Evolutionary conservation across 2,888 invertebrate genomes (phyloP).

Genomic region (Ophion ellenae): DNA sequence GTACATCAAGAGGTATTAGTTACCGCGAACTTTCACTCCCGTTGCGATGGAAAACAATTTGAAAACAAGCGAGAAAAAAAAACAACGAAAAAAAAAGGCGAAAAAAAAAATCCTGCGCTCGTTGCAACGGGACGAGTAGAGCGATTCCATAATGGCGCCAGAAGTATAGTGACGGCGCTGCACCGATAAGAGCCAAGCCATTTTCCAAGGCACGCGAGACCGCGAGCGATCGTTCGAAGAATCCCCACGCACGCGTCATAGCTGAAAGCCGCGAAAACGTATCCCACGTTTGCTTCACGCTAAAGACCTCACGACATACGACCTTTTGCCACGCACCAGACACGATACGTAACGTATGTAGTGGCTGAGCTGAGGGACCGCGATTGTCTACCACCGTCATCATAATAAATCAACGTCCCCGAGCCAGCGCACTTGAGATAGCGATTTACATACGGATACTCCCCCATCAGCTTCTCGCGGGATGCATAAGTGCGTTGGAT

Average conservation of each 20-base stretch:
- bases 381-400: conserved; percentile 58
- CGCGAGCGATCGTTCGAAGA: conserved; percentile 42
- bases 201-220: conserved; percentile 32
- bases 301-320: background rate
- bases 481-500: conserved; percentile 13
- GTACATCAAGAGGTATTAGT: conserved; percentile 34
- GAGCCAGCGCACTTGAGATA: conserved; percentile 47
- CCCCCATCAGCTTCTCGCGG: conserved; percentile 24
- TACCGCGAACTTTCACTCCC: conserved; percentile 61
- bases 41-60: background rate
- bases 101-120: conserved; percentile 33
- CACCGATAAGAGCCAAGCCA: conserved; percentile 50
- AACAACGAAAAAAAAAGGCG: background rate
- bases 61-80: background rate
- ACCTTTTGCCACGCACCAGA: conserved; percentile 15
- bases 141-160: conserved; percentile 29
- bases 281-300: background rate
- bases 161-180: conserved; percentile 10
- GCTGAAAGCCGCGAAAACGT: background rate
- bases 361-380: conserved; percentile 28
- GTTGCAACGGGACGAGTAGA: conserved; percentile 33
- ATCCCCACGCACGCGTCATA: conserved; percentile 19
- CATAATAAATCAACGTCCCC: conserved; percentile 68
- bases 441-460: conserved; percentile 61
- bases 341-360: conserved; percentile 4